A percentile compares a stretch with the other conserved stretches of the same genome.
Conservation (phyloP, 2,113 vertebrate species). For the Fukomys damarensis region DNA sequence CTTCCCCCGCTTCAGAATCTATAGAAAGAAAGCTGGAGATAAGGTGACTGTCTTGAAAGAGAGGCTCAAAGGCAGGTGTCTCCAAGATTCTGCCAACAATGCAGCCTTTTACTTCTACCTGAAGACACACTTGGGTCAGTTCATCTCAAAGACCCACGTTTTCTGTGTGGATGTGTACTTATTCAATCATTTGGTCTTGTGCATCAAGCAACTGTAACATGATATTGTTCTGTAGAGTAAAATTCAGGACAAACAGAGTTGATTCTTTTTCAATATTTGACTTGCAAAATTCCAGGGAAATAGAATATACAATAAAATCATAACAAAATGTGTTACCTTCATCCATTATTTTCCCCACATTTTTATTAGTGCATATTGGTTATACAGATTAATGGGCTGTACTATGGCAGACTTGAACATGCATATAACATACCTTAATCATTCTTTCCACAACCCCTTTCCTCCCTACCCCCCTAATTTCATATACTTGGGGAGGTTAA, state of each 20-base stretch:
- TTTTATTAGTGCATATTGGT: background rate
- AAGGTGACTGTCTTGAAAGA: conserved; percentile 39
- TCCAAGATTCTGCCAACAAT: conserved; percentile 80
- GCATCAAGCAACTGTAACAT: conserved; percentile 74
- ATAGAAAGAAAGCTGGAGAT: conserved; percentile 9
- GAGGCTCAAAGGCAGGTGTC: conserved; percentile 70
- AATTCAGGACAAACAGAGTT: conserved; percentile 84
- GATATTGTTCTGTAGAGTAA: conserved; percentile 80
- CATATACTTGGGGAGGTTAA: background rate
- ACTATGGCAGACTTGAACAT: background rate
- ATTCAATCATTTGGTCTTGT: conserved; percentile 90
- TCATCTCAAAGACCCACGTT: conserved; percentile 63
- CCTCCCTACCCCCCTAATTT: background rate
- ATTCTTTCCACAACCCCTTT: background rate
- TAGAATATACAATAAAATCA: conserved; percentile 88
- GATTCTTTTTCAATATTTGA: conserved; percentile 85
- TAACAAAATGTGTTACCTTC: conserved; percentile 75
- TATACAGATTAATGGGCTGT: background rate
- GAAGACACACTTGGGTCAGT: conserved; percentile 83
- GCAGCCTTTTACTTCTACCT: conserved; percentile 82
- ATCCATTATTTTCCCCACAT: conserved; percentile 51
- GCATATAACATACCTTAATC: background rate
- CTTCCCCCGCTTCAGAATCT: background rate
- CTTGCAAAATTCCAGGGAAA: conserved; percentile 87
- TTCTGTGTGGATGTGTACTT: conserved; percentile 89